Conservation (phyloP, 2,797 vertebrate genomes). For the Huso huso region DNA sequence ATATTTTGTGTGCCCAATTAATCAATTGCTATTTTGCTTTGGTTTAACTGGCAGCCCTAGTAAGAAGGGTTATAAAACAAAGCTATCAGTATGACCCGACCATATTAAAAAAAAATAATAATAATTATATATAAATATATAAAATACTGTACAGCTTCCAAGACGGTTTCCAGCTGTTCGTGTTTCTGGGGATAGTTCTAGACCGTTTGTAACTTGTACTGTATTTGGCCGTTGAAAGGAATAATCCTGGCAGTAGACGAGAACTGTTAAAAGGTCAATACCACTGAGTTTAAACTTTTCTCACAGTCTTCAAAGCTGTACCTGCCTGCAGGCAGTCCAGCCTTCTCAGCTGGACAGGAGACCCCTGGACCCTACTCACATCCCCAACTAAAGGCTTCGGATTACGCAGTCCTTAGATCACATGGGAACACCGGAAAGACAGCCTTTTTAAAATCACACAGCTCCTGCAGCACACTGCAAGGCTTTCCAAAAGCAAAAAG, state of each 20-base stretch:
- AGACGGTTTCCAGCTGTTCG: conserved; percentile 4
- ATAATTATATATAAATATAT: no score
- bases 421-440: no score
- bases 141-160: neutral
- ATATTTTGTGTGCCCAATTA: no score
- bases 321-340: conserved; percentile 52
- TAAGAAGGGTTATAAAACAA: no score
- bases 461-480: no score
- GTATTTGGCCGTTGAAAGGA: conserved; percentile 17
- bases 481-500: no score
- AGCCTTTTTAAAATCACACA: no score
- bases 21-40: no score
- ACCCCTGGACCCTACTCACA: neutral
- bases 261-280: conserved; percentile 64
- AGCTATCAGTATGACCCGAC: no score
- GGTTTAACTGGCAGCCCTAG: no score
- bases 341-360: conserved; percentile 39
- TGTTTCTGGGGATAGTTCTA: neutral
- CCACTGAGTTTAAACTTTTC: conserved; percentile 58
- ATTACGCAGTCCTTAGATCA: neutral
- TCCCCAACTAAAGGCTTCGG: neutral
- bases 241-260: conserved; percentile 48
- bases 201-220: neutral
- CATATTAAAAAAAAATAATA: no score
- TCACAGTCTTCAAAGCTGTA: conserved; percentile 56